Evolutionary conservation across 2,888 invertebrate species (phyloP).

Genomic region (Cacoxenus indagator): DNA sequence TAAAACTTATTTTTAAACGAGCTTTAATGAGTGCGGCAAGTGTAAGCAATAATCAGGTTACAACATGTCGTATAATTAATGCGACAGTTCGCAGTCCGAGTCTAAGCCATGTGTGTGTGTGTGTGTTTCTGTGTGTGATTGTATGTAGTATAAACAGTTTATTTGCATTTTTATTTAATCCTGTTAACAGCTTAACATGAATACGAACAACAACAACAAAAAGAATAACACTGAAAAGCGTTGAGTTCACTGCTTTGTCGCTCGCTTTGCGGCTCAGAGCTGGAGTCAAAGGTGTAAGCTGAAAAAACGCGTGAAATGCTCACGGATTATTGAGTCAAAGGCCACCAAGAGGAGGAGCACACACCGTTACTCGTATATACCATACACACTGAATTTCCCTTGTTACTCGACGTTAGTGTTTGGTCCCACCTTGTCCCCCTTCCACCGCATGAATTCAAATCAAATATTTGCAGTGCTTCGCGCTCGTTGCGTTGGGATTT

Average conservation of each 20-base stretch:
- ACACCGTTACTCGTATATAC: not conserved
- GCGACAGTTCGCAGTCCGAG: not conserved
- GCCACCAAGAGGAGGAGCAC: not conserved
- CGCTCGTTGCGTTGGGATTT: conserved; percentile 40
- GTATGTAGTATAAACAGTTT: conserved; percentile 37
- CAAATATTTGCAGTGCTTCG: conserved; percentile 54
- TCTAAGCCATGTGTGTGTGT: not conserved
- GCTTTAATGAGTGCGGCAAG: conserved; percentile 40
- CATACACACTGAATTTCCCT: not conserved
- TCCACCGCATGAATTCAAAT: conserved; percentile 40
- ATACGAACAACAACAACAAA: not conserved
- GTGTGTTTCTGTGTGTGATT: not conserved
- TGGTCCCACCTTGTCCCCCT: not conserved
- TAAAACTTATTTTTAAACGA: conserved; percentile 25
- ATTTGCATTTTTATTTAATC: conserved; percentile 60
- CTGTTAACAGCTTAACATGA: conserved; percentile 40
- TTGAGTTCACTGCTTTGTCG: conserved; percentile 41
- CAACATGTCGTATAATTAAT: conserved; percentile 48
- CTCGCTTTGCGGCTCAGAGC: conserved; percentile 7
- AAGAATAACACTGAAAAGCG: not conserved
- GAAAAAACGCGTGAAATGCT: conserved; percentile 2
- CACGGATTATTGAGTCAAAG: conserved; percentile 15
- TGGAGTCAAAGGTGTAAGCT: conserved; percentile 50
- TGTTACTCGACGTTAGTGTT: not conserved
- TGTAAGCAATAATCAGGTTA: conserved; percentile 30